A percentile compares a stretch with the other conserved stretches of the same genome.
Evolutionary conservation across 2,888 invertebrate species (phyloP).

Genomic region (Tromatobia lineatoria): DNA sequence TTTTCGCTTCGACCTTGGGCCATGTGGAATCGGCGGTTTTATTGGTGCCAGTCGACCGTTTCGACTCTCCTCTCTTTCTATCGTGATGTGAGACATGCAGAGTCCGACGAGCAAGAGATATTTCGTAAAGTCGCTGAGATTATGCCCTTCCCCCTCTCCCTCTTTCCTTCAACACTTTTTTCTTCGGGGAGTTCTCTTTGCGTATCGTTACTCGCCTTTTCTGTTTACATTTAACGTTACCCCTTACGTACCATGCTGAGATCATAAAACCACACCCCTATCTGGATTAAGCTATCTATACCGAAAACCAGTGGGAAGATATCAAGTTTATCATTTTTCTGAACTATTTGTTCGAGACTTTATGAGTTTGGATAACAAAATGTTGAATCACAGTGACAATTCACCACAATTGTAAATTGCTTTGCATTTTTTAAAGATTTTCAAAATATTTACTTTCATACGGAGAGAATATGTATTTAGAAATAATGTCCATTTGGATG

Average conservation of each 20-base stretch:
- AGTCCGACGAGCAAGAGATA: conserved; percentile 31
- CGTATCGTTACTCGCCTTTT: conserved; percentile 28
- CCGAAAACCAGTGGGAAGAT: conserved; percentile 11
- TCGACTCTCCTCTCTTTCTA: conserved; percentile 8
- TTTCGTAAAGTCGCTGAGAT: conserved; percentile 44
- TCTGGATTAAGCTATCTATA: conserved; percentile 8
- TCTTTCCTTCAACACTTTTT: conserved; percentile 35
- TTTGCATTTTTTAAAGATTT: not conserved
- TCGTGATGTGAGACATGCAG: conserved; percentile 31
- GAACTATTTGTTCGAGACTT: not conserved
- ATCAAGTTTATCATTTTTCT: not conserved
- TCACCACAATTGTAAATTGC: not conserved
- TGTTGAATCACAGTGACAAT: not conserved
- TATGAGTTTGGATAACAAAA: not conserved
- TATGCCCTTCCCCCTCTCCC: conserved; percentile 40
- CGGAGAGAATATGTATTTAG: too few species aligned
- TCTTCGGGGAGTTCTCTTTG: conserved; percentile 6
- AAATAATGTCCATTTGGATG: too few species aligned
- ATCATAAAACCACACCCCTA: conserved; percentile 24
- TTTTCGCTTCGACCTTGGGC: conserved; percentile 68
- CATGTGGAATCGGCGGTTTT: conserved; percentile 67
- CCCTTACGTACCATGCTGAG: not conserved
- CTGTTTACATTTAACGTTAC: conserved; percentile 23
- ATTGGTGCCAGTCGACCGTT: conserved; percentile 55
- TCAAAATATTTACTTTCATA: too few species aligned